A percentile compares a stretch with the other conserved stretches of the same genome.
Conservation (phyloP, 1,140 invertebrate genomes). For the Leptoteleia sp. region DNA sequence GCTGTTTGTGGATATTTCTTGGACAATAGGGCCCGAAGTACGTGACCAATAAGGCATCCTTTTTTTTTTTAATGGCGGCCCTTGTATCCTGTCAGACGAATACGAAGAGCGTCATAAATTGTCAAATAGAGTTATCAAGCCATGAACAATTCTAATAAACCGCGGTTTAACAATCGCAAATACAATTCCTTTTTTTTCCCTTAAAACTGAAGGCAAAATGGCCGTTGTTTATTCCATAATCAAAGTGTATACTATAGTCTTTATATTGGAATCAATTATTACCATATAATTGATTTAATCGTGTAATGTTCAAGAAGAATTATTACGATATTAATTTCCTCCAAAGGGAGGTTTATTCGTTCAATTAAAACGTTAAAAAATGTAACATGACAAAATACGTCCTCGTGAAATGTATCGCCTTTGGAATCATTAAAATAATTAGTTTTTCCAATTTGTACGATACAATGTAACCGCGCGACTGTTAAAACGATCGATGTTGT, state of each 20-base stretch:
- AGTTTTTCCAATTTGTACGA: slow-evolving; percentile 31
- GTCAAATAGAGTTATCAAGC: slow-evolving; percentile 52
- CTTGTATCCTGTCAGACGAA: slow-evolving; percentile 44
- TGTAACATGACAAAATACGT: too few relatives aligned
- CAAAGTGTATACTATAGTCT: too few relatives aligned
- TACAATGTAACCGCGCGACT: slow-evolving; percentile 34
- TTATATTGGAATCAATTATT: too few relatives aligned
- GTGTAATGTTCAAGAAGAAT: too few relatives aligned
- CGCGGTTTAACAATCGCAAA: slow-evolving; percentile 8
- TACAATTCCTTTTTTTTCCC: too few relatives aligned
- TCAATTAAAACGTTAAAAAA: too few relatives aligned
- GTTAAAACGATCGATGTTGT: slow-evolving; percentile 29
- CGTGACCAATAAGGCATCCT: slow-evolving; percentile 55
- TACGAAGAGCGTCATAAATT: slow-evolving; percentile 33
- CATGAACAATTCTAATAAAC: slow-evolving; percentile 7
- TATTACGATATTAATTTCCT: too few relatives aligned
- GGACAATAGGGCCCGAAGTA: slow-evolving; percentile 46
- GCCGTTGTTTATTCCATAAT: too few relatives aligned
- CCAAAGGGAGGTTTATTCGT: too few relatives aligned
- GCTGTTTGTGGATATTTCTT: slow-evolving; percentile 52
- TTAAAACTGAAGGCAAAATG: too few relatives aligned
- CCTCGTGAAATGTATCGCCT: not conserved
- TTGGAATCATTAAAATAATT: slow-evolving; percentile 29
- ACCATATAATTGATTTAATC: too few relatives aligned
- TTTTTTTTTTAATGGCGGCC: slow-evolving; percentile 52